Percentiles rank a stretch among this genome's conserved stretches.
These are phyloP conservation scores for Tauraco erythrolophus DNA, from an alignment of 2,113 vertebrate genomes.

Conservation along the genomic window DNA sequence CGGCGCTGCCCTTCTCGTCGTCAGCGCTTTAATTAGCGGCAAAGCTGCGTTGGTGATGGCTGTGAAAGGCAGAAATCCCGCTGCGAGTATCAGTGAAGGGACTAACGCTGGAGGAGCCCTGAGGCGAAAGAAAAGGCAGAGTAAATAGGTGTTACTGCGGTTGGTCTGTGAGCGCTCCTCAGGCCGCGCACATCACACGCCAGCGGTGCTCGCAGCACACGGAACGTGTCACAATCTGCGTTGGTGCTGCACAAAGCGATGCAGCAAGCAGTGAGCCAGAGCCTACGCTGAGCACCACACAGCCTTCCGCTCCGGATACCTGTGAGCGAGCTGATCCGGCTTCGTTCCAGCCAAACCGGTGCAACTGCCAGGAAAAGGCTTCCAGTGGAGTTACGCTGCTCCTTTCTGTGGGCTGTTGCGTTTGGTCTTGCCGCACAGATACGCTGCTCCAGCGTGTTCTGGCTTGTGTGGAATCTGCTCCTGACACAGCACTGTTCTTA, in stretches of 20 bases:
- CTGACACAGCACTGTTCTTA: background rate
- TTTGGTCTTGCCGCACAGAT: background rate
- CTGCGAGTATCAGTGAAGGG: rapidly evolving
- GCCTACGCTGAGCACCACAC: rapidly evolving
- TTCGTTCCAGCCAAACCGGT: background rate
- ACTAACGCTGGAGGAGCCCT: too few relatives aligned
- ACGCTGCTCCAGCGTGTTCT: rapidly evolving
- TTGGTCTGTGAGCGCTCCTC: rapidly evolving
- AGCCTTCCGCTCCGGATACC: rapidly evolving
- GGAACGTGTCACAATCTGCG: rapidly evolving
- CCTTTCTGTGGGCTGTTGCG: rapidly evolving
- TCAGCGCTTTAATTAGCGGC: rapidly evolving
- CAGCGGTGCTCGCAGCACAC: rapidly evolving
- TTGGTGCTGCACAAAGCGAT: rapidly evolving
- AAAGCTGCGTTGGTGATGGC: rapidly evolving
- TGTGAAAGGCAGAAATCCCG: background rate
- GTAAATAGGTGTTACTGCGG: too few relatives aligned
- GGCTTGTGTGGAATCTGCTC: background rate
- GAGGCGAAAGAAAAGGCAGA: background rate
- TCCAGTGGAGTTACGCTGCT: rapidly evolving
- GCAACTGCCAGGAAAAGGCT: background rate
- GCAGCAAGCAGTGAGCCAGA: rapidly evolving
- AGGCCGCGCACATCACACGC: rapidly evolving
- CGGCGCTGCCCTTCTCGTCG: background rate
- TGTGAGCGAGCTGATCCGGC: rapidly evolving